Evolutionary conservation across 2,888 invertebrate genomes (phyloP).

Genomic region (Nomada hirtipes): DNA sequence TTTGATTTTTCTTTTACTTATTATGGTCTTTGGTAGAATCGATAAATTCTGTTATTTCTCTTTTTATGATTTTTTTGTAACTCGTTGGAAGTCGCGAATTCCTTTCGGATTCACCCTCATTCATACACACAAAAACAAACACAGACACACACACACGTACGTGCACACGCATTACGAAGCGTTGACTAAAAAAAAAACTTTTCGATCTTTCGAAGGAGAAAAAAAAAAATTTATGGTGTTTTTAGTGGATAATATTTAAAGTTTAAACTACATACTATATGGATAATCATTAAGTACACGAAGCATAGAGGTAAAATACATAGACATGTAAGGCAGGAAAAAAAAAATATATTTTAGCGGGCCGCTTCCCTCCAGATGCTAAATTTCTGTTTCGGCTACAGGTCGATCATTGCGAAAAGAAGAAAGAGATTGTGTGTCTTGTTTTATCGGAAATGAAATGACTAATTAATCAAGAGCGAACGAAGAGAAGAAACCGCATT

Average conservation of each 20-base stretch:
- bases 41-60: constrained; percentile 38
- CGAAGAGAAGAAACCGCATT: not conserved
- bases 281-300: constrained; percentile 84
- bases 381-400: constrained; percentile 66
- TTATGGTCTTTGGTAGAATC: constrained; percentile 38
- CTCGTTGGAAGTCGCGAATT: constrained; percentile 47
- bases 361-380: constrained; percentile 79
- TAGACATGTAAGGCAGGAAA: constrained; percentile 79
- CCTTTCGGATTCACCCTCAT: constrained; percentile 58
- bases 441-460: constrained; percentile 1
- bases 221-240: constrained; percentile 78
- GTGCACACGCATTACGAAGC: constrained; percentile 44
- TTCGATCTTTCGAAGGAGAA: constrained; percentile 67
- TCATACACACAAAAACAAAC: constrained; percentile 35
- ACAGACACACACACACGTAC: constrained; percentile 52
- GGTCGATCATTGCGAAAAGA: not conserved
- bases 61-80: constrained; percentile 30
- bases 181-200: constrained; percentile 72
- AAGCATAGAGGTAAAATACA: constrained; percentile 81
- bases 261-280: constrained; percentile 80
- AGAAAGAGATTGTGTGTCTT: constrained; percentile 18
- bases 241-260: constrained; percentile 83
- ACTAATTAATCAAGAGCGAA: not conserved
- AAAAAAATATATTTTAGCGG: constrained; percentile 71
- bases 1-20: constrained; percentile 43